phyloP scores from a whole-genome alignment of 2,888 invertebrate genomes.

The Rhopalosiphum nymphaeae region DNA sequence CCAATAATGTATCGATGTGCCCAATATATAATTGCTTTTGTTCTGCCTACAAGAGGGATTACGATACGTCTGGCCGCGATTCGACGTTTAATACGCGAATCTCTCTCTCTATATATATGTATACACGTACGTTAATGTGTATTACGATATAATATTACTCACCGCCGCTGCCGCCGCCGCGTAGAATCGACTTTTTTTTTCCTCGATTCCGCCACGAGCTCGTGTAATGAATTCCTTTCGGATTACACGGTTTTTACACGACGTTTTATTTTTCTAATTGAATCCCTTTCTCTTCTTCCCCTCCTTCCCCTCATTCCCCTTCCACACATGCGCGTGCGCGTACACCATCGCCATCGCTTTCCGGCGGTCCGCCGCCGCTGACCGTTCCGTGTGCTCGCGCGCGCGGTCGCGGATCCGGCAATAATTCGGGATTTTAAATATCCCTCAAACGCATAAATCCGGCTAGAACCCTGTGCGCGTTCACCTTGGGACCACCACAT shows the following conservation, averaged over 20 bases:
- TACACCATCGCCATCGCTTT: not conserved
- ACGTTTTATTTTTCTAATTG: slow-evolving; percentile 38
- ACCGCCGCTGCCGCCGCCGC: not conserved
- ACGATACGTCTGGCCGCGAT: not conserved
- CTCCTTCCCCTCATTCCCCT: not conserved
- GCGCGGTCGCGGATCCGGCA: slow-evolving; percentile 7
- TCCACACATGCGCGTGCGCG: not conserved
- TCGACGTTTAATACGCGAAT: not conserved
- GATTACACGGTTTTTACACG: not conserved
- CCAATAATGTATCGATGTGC: not conserved
- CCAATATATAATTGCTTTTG: not conserved
- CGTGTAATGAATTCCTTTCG: not conserved
- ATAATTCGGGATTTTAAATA: slow-evolving; percentile 52
- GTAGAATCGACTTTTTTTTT: not conserved
- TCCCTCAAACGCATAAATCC: slow-evolving; percentile 47
- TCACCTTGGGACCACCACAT: slow-evolving; percentile 47
- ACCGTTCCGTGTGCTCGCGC: not conserved
- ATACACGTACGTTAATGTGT: not conserved
- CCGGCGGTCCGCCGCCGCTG: not conserved
- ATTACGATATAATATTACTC: not conserved
- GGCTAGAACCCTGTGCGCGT: slow-evolving; percentile 1
- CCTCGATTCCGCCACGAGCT: not conserved
- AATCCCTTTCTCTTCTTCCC: not conserved
- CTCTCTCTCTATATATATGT: not conserved
- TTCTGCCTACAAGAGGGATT: not conserved